These are phyloP conservation scores for Heterodera filipjevi DNA, from an alignment of 2,888 invertebrate genomes.

Conservation along the genomic window DNA sequence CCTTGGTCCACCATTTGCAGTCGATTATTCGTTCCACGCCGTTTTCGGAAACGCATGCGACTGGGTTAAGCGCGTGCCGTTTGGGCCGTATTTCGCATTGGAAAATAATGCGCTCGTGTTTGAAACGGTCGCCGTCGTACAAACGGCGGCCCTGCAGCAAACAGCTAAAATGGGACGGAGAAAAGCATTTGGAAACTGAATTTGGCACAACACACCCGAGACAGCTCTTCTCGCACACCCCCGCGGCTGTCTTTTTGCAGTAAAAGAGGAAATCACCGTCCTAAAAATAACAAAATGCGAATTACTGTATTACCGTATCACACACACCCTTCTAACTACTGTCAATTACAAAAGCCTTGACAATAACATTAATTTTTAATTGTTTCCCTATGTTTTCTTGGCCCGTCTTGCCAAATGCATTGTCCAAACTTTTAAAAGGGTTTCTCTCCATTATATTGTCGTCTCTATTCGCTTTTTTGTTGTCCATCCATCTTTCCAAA, in stretches of 20 bases:
- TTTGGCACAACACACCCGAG: conserved; percentile 37
- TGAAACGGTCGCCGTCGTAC: conserved; percentile 59
- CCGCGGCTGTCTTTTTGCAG: conserved; percentile 47
- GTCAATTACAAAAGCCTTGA: too few relatives aligned
- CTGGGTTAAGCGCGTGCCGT: conserved; percentile 50
- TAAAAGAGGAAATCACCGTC: conserved; percentile 62
- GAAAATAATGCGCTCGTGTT: conserved; percentile 51
- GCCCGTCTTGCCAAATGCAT: too few relatives aligned
- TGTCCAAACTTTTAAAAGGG: too few relatives aligned
- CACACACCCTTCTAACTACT: too few relatives aligned
- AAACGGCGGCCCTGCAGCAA: conserved; percentile 50
- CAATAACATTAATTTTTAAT: too few relatives aligned
- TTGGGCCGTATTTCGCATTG: conserved; percentile 59
- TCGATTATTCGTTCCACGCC: conserved; percentile 58
- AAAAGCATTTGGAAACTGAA: neutral
- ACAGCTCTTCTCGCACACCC: conserved; percentile 52
- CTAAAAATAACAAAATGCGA: conserved; percentile 38
- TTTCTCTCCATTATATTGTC: too few relatives aligned
- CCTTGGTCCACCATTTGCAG: conserved; percentile 52
- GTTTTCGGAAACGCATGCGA: conserved; percentile 54
- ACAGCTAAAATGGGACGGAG: conserved; percentile 19
- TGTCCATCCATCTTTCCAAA: too few relatives aligned
- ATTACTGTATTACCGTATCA: too few relatives aligned
- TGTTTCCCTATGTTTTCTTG: too few relatives aligned
- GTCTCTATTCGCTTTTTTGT: too few relatives aligned